Percentiles rank a stretch among this genome's conserved stretches.
These are phyloP conservation scores for Caenorhabditis angaria DNA, from an alignment of 2,888 invertebrate species.

Conservation along the genomic window DNA sequence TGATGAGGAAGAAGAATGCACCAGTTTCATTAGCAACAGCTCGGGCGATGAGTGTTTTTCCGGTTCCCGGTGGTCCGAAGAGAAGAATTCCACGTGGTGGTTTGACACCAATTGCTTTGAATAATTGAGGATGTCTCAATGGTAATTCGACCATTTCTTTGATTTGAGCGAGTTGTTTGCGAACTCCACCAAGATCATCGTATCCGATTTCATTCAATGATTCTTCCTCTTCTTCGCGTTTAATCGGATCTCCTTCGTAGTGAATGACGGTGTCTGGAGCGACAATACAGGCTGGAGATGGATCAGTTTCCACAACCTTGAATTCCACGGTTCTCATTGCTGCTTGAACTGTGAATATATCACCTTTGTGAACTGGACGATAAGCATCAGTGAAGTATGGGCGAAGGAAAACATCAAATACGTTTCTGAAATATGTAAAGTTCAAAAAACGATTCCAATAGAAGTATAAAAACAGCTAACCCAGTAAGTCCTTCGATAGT, in stretches of 20 bases:
- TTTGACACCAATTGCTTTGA: slow-evolving; percentile 80
- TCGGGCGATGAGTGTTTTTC: slow-evolving; percentile 96
- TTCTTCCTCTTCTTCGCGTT: slow-evolving; percentile 98
- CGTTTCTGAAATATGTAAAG: slow-evolving; percentile 76
- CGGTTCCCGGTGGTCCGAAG: slow-evolving; percentile 88
- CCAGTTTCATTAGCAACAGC: slow-evolving; percentile 99
- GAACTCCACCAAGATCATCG: slow-evolving; percentile 98
- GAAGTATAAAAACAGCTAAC: slow-evolving; percentile 76
- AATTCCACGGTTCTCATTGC: slow-evolving; percentile 99
- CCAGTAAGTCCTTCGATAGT: slow-evolving; percentile 97
- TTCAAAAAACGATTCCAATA: neutral
- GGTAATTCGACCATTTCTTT: slow-evolving; percentile 99
- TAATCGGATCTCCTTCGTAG: slow-evolving; percentile 98
- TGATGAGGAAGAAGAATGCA: slow-evolving; percentile 98
- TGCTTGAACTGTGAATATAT: slow-evolving; percentile 95
- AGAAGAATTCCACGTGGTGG: slow-evolving; percentile 96
- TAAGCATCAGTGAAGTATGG: slow-evolving; percentile 99
- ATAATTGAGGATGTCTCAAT: slow-evolving; percentile 94
- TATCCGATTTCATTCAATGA: slow-evolving; percentile 98
- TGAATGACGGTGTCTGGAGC: slow-evolving; percentile 99
- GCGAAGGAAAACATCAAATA: slow-evolving; percentile 97
- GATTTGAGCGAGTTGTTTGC: slow-evolving; percentile 98
- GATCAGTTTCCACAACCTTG: slow-evolving; percentile 97
- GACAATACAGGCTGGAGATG: slow-evolving; percentile 96
- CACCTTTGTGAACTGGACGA: slow-evolving; percentile 92